Conservation (phyloP, 2,888 invertebrate genomes). For the Halocaridina rubra region DNA sequence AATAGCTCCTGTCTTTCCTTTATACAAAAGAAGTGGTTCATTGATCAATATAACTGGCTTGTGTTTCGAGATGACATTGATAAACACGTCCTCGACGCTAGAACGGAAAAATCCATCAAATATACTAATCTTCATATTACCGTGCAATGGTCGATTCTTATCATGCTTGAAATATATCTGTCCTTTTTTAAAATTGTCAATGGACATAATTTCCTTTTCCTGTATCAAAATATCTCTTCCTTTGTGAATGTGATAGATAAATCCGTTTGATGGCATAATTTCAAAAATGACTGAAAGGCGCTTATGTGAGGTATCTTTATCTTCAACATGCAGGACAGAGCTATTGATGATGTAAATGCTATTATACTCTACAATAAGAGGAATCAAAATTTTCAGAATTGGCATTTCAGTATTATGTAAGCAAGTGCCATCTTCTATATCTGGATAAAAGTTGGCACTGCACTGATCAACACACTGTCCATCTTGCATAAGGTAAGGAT, state of each 20-base stretch:
- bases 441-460: constrained; percentile 39
- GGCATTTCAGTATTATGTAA: constrained; percentile 45
- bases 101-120: constrained; percentile 46
- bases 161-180: constrained; percentile 41
- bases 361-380: constrained; percentile 49
- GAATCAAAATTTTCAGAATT: constrained; percentile 15
- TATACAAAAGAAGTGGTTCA: constrained; percentile 47
- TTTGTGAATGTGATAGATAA: not conserved
- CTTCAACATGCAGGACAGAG: constrained; percentile 44
- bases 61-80: constrained; percentile 49
- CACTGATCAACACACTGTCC: constrained; percentile 57
- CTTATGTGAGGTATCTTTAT: constrained; percentile 45
- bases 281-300: constrained; percentile 21
- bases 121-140: constrained; percentile 42
- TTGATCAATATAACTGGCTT: constrained; percentile 42
- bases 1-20: constrained; percentile 29
- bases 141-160: constrained; percentile 31
- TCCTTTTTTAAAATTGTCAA: constrained; percentile 33
- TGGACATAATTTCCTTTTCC: constrained; percentile 10
- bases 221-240: constrained; percentile 21
- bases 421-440: constrained; percentile 29
- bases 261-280: constrained; percentile 55
- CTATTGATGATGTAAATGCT: constrained; percentile 34
- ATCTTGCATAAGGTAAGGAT: constrained; percentile 39
- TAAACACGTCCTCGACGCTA: constrained; percentile 28